Conservation (phyloP, 2,888 invertebrate genomes). For the Polyommatus iphigenia region DNA sequence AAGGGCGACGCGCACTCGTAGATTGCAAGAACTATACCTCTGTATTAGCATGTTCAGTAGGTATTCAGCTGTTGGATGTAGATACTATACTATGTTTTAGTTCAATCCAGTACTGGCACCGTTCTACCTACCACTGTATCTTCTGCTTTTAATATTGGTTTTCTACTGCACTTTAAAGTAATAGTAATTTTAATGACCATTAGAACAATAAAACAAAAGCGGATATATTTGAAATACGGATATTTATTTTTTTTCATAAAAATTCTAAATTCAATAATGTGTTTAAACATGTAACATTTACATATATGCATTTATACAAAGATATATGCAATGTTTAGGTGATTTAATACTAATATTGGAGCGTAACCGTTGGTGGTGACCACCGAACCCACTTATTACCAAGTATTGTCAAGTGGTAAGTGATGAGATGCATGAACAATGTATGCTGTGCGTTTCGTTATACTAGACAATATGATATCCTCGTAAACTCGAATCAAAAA, state of each 20-base stretch:
- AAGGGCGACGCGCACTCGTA: no score
- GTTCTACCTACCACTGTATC: no score
- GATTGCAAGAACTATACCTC: no score
- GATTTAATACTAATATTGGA: conserved; percentile 76
- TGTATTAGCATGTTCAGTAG: no score
- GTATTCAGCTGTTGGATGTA: no score
- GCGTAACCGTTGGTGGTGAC: conserved; percentile 69
- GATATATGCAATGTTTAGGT: conserved; percentile 80
- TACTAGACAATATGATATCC: conserved; percentile 63
- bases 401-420: conserved; percentile 78
- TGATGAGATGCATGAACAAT: conserved; percentile 53
- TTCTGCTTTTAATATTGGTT: not conserved
- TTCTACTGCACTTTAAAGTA: not conserved
- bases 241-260: conserved; percentile 82
- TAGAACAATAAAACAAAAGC: conserved; percentile 57
- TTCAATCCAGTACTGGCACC: no score
- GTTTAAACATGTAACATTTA: conserved; percentile 81
- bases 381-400: conserved; percentile 77
- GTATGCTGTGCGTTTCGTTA: conserved; percentile 73
- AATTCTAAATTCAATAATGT: conserved; percentile 82
- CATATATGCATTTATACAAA: conserved; percentile 81
- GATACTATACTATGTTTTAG: no score
- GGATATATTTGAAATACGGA: conserved; percentile 80
- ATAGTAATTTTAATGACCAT: not conserved
- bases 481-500: conserved; percentile 54